These are phyloP conservation scores for Pyrocoelia pectoralis DNA, from an alignment of 2,888 invertebrate species.

Conservation along the genomic window DNA sequence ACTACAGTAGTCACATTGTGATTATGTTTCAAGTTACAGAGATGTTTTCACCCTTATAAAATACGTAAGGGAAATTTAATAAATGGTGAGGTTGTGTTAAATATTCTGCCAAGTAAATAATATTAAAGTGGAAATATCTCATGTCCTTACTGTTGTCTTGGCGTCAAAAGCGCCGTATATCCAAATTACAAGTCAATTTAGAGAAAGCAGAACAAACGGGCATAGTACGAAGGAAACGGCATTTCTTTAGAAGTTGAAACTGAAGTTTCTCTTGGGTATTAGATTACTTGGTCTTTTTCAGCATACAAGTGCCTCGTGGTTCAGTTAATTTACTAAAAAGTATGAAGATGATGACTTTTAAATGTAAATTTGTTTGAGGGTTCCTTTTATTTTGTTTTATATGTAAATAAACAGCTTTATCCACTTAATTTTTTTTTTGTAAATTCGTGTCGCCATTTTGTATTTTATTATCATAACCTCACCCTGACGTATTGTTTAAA, in stretches of 20 bases:
- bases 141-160: constrained; percentile 21
- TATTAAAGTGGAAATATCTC: constrained; percentile 29
- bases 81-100: constrained; percentile 8
- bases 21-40: no score
- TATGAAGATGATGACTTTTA: not conserved
- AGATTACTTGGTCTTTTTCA: constrained; percentile 35
- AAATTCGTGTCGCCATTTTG: not conserved
- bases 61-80: not conserved
- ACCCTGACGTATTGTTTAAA: no score
- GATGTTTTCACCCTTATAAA: not conserved
- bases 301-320: constrained; percentile 1
- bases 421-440: not conserved
- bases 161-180: constrained; percentile 31
- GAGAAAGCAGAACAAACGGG: constrained; percentile 30
- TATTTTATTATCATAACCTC: no score
- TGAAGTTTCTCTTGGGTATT: constrained; percentile 43
- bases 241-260: constrained; percentile 35
- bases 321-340: not conserved
- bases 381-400: not conserved
- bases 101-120: constrained; percentile 20
- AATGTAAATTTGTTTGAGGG: not conserved
- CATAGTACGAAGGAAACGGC: constrained; percentile 40
- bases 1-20: no score
- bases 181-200: constrained; percentile 38
- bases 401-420: not conserved